These are phyloP conservation scores for Nebria brevicollis DNA, from an alignment of 2,888 invertebrate genomes.

Conservation along the genomic window DNA sequence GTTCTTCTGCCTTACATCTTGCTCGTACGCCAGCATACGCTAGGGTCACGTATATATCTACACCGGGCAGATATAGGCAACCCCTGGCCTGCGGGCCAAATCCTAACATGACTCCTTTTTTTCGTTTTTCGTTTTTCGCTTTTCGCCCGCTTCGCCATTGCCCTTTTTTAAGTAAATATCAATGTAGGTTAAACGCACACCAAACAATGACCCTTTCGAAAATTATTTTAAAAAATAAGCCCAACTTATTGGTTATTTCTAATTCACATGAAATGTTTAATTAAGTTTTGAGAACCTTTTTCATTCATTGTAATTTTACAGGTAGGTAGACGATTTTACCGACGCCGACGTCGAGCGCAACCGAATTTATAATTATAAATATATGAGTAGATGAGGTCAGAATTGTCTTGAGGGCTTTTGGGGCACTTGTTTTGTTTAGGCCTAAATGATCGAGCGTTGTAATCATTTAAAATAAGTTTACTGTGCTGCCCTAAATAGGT, in stretches of 20 bases:
- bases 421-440: background rate
- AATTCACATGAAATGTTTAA: background rate
- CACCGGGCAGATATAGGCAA: background rate
- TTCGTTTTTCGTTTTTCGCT: background rate
- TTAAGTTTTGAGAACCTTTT: background rate
- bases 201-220: background rate
- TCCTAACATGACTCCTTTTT: background rate
- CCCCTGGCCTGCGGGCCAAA: constrained; percentile 1
- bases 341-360: background rate
- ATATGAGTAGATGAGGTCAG: background rate
- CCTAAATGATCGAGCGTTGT: background rate
- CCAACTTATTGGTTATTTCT: background rate
- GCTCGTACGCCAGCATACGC: constrained; percentile 11
- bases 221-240: background rate
- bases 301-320: background rate
- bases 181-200: background rate
- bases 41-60: background rate
- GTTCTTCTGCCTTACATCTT: constrained; percentile 24
- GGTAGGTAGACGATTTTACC: background rate
- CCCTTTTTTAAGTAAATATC: constrained; percentile 1
- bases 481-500: background rate
- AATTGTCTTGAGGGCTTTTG: background rate
- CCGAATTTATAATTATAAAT: background rate
- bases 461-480: background rate
- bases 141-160: background rate